Evolutionary conservation across 2,888 invertebrate species (phyloP).

Genomic region (Nomada ruficornis): DNA sequence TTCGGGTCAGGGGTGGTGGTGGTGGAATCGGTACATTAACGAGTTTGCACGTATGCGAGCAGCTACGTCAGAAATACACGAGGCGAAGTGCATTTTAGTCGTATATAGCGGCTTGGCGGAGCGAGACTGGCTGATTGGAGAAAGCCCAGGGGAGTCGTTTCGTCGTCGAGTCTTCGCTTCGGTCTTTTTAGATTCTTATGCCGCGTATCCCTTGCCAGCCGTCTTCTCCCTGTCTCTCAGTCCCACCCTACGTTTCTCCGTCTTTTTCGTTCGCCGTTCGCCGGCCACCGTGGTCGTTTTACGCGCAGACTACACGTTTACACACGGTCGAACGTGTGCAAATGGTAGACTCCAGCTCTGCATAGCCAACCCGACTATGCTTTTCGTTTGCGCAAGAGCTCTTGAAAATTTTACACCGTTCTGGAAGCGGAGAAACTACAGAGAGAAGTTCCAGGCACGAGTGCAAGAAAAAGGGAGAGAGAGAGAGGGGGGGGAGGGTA

Average conservation of each 20-base stretch:
- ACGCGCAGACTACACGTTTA: conserved; percentile 63
- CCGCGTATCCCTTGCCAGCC: conserved; percentile 40
- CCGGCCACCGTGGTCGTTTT: conserved; percentile 64
- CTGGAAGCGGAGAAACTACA: conserved; percentile 58
- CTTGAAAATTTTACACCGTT: conserved; percentile 68
- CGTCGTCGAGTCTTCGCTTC: conserved; percentile 68
- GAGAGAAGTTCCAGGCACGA: conserved; percentile 48
- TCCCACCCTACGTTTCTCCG: not conserved
- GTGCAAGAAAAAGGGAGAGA: conserved; percentile 12
- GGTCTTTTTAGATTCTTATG: conserved; percentile 74
- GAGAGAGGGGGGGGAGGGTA: not conserved
- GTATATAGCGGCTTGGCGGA: conserved; percentile 38
- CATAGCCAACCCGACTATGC: conserved; percentile 44
- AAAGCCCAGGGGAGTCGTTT: conserved; percentile 80
- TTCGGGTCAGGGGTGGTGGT: conserved; percentile 1
- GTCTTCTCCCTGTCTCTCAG: not conserved
- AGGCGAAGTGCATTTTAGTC: conserved; percentile 72
- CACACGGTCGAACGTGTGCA: conserved; percentile 65
- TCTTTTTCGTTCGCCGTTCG: conserved; percentile 14
- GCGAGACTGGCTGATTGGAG: conserved; percentile 79
- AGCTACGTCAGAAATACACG: conserved; percentile 50
- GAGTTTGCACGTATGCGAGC: conserved; percentile 56
- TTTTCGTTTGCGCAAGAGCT: conserved; percentile 56
- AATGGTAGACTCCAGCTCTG: conserved; percentile 63
- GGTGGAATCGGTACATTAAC: conserved; percentile 55